These are phyloP conservation scores for Loriculus beryllinus DNA, from an alignment of 2,797 vertebrate genomes.

Conservation along the genomic window DNA sequence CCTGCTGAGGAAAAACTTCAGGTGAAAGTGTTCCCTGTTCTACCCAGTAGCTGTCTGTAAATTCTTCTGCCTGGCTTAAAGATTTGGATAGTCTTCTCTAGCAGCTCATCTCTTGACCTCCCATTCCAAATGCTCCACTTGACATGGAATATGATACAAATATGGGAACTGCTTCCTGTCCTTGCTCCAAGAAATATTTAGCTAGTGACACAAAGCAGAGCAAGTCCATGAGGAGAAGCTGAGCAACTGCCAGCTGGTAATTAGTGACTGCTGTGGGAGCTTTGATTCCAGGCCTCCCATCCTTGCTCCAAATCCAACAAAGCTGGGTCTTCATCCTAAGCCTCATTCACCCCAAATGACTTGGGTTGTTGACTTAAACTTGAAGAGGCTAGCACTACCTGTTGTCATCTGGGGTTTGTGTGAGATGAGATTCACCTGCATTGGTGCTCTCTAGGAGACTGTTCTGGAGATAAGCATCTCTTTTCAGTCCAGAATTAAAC, in stretches of 20 bases:
- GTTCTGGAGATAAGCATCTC: not conserved
- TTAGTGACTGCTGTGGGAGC: slow-evolving; percentile 15
- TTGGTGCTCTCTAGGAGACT: not conserved
- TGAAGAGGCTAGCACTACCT: not conserved
- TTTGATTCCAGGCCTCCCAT: slow-evolving; percentile 3
- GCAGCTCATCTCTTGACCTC: not conserved
- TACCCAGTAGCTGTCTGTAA: not conserved
- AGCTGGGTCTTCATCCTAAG: not conserved
- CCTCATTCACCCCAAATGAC: not conserved
- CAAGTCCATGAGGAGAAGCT: not conserved
- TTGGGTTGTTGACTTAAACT: not conserved
- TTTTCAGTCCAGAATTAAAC: not conserved
- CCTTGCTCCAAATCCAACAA: not conserved
- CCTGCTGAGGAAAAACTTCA: not conserved
- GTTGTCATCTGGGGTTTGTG: not conserved
- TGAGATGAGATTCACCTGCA: not conserved
- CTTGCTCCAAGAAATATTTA: slow-evolving; percentile 24
- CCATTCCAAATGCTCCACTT: not conserved
- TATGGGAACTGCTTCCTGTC: not conserved
- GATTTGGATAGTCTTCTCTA: not conserved
- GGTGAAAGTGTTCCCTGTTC: not conserved
- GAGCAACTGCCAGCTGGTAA: slow-evolving; percentile 28
- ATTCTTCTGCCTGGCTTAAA: not conserved
- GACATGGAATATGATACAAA: not conserved
- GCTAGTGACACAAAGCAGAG: slow-evolving; percentile 39